Conservation (phyloP, 2,113 vertebrate species). For the Equus przewalskii region DNA sequence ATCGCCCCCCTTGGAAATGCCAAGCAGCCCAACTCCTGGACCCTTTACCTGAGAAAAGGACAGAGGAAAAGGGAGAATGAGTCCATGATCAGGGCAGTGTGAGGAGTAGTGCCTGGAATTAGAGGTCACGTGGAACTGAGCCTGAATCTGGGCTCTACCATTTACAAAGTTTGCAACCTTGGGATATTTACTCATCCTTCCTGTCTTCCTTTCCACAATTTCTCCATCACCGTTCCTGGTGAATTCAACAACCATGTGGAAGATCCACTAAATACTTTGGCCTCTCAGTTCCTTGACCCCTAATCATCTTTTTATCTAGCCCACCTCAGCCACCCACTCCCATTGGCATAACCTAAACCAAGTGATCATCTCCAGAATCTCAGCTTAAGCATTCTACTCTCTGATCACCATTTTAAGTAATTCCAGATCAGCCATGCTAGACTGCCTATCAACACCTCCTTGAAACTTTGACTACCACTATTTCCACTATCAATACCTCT, state of each 20-base stretch:
- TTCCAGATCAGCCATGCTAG: neutral
- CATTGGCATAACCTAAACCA: neutral
- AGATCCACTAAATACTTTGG: neutral
- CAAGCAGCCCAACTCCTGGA: slow-evolving; percentile 91
- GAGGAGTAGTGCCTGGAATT: neutral
- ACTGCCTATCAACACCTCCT: neutral
- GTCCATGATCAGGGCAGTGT: neutral
- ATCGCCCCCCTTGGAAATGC: slow-evolving; percentile 92
- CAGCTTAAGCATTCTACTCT: neutral
- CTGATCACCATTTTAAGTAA: neutral
- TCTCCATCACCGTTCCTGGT: neutral
- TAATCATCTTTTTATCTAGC: neutral
- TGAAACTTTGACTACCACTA: neutral
- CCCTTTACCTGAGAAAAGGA: slow-evolving; percentile 86
- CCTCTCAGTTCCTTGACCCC: neutral
- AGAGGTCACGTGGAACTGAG: neutral
- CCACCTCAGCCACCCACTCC: neutral
- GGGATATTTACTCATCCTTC: neutral
- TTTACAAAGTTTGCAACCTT: neutral
- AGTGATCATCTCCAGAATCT: neutral
- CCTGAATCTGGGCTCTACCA: neutral
- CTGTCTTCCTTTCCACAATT: neutral
- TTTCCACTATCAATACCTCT: neutral
- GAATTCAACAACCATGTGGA: neutral
- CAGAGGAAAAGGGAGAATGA: slow-evolving; percentile 53